Percentiles rank a stretch among this genome's conserved stretches.
Evolutionary conservation across 2,113 vertebrate species (phyloP).

Genomic region (Muntiacus reevesi): DNA sequence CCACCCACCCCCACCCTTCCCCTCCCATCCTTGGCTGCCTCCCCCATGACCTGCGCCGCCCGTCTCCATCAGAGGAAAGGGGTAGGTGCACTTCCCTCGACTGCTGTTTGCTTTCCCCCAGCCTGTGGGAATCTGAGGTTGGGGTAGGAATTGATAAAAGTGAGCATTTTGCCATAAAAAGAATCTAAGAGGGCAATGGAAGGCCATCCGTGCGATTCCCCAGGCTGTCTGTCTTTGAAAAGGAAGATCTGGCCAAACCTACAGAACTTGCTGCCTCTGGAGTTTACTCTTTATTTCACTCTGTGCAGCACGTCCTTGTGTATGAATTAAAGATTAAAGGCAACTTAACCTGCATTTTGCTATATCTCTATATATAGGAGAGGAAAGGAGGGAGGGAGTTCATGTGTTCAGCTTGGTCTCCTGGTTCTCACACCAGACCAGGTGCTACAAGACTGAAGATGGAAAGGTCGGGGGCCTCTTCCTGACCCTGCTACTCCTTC

Average conservation of each 20-base stretch:
- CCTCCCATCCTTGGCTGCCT: background rate
- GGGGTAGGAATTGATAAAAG: slow-evolving; percentile 82
- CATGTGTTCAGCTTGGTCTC: background rate
- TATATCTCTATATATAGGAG: slow-evolving; percentile 49
- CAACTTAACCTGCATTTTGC: slow-evolving; percentile 79
- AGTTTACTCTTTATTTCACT: slow-evolving; percentile 76
- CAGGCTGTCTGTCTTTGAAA: slow-evolving; percentile 86
- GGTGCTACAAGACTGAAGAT: background rate
- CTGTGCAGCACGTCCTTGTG: slow-evolving; percentile 69
- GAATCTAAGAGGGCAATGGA: slow-evolving; percentile 83
- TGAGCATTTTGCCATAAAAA: slow-evolving; percentile 84
- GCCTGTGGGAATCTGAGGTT: slow-evolving; percentile 80
- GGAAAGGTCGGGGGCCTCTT: background rate
- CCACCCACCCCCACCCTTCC: background rate
- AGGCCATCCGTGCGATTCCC: slow-evolving; percentile 84
- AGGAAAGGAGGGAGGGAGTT: background rate
- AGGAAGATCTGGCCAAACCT: slow-evolving; percentile 79
- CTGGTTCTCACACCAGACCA: background rate
- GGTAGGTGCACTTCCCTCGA: slow-evolving; percentile 73
- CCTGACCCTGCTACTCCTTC: background rate
- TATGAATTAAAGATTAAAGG: slow-evolving; percentile 85
- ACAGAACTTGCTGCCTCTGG: slow-evolving; percentile 78
- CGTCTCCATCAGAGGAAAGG: slow-evolving; percentile 68
- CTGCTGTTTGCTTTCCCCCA: slow-evolving; percentile 77
- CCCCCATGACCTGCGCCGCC: slow-evolving; percentile 60